Conservation (phyloP, 2,888 invertebrate genomes). For the Trichacis sp. region DNA sequence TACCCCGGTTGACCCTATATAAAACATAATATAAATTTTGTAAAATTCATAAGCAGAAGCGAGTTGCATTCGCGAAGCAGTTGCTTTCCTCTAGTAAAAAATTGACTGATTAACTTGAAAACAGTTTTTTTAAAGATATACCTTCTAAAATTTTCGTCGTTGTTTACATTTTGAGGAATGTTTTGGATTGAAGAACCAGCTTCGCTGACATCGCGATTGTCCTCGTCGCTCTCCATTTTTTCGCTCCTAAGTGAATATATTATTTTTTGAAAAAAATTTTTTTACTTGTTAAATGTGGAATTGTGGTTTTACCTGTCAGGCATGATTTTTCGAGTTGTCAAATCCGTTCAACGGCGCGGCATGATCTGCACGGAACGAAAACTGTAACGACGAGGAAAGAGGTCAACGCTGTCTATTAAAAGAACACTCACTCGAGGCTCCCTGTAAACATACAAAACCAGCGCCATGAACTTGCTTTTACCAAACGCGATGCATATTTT, state of each 20-base stretch:
- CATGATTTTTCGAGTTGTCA: slow-evolving; percentile 47
- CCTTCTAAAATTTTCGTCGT: slow-evolving; percentile 42
- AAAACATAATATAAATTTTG: too few species aligned
- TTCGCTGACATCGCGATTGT: slow-evolving; percentile 46
- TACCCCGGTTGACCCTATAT: too few species aligned
- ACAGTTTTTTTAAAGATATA: too few species aligned
- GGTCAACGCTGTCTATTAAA: slow-evolving; percentile 66
- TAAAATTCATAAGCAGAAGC: too few species aligned
- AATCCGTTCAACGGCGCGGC: slow-evolving; percentile 15
- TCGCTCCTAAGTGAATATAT: slow-evolving; percentile 53
- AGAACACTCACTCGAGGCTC: slow-evolving; percentile 58
- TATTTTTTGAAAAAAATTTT: too few species aligned
- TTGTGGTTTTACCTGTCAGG: slow-evolving; percentile 53
- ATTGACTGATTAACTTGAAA: too few species aligned
- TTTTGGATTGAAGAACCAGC: slow-evolving; percentile 47
- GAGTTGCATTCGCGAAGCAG: too few species aligned
- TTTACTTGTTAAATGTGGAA: slow-evolving; percentile 2
- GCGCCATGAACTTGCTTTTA: slow-evolving; percentile 42
- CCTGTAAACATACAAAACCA: slow-evolving; percentile 40
- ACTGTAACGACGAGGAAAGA: slow-evolving; percentile 56
- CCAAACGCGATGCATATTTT: slow-evolving; percentile 28
- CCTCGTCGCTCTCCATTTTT: slow-evolving; percentile 57
- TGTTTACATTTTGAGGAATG: slow-evolving; percentile 35
- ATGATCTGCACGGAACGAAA: slow-evolving; percentile 49
- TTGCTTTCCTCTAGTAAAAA: too few species aligned